phyloP scores from a whole-genome alignment of 2,797 vertebrate genomes.

The Simalia tracyae region DNA sequence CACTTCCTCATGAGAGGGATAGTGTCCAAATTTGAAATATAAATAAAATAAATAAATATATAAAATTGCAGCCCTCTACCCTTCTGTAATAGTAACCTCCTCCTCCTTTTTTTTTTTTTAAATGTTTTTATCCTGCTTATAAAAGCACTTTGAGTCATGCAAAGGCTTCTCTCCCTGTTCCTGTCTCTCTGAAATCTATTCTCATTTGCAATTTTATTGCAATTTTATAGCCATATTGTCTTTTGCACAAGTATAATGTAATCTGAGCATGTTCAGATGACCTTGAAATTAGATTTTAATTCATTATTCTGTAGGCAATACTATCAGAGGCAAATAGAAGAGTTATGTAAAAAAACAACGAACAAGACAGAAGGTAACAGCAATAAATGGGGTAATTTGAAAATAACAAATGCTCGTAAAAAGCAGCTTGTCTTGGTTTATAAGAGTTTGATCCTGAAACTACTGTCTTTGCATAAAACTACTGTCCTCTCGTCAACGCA shows the following conservation, averaged over 20 bases:
- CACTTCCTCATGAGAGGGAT: too few relatives aligned
- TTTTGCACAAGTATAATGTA: neutral
- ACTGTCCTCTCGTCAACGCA: neutral
- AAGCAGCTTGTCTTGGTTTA: neutral
- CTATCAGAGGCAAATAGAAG: neutral
- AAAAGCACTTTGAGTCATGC: neutral
- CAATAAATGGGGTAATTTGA: neutral
- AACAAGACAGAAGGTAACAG: neutral
- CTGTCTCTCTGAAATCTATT: neutral
- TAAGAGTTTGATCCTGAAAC: neutral
- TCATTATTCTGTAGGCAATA: conserved; percentile 17
- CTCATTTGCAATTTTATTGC: neutral
- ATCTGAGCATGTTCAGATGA: neutral
- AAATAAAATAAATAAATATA: neutral
- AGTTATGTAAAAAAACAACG: neutral
- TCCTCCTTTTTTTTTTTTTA: neutral
- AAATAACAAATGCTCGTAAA: neutral
- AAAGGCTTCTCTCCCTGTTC: neutral
- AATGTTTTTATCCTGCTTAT: neutral
- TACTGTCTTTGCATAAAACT: neutral
- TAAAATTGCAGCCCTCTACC: neutral
- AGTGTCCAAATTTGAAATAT: too few relatives aligned
- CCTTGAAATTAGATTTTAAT: neutral
- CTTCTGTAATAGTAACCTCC: neutral
- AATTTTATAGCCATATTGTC: neutral